Evolutionary conservation across 2,888 invertebrate genomes (phyloP).

Genomic region (Drosophila kuntzei): DNA sequence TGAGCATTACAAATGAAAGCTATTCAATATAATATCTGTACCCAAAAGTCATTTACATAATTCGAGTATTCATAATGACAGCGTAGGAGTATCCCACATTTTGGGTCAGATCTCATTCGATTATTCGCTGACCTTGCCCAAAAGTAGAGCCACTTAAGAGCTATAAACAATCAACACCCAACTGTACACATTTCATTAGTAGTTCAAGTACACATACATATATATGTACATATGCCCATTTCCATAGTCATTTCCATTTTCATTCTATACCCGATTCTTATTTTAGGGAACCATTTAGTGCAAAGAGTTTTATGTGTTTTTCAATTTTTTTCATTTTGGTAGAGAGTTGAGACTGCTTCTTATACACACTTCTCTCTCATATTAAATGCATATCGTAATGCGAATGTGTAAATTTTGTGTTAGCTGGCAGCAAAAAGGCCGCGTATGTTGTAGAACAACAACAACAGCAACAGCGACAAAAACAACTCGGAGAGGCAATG

Average conservation of each 20-base stretch:
- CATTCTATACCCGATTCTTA: slow-evolving; percentile 33
- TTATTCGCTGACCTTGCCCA: slow-evolving; percentile 25
- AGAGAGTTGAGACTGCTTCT: slow-evolving; percentile 7
- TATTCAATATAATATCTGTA: slow-evolving; percentile 14
- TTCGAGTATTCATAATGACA: slow-evolving; percentile 1
- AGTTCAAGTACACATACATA: slow-evolving; percentile 31
- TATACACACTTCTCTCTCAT: slow-evolving; percentile 45
- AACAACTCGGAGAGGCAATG: slow-evolving; percentile 12
- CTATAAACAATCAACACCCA: slow-evolving; percentile 67
- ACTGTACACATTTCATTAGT: slow-evolving; percentile 68
- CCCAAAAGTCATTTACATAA: slow-evolving; percentile 45
- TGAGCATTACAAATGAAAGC: slow-evolving; percentile 10
- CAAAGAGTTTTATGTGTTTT: slow-evolving; percentile 72
- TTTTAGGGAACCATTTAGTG: slow-evolving; percentile 50
- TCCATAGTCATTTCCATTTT: slow-evolving; percentile 29
- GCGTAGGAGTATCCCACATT: neutral
- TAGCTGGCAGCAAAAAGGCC: slow-evolving; percentile 49
- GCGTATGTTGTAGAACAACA: slow-evolving; percentile 15
- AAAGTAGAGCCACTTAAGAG: slow-evolving; percentile 47
- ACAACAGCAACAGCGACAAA: slow-evolving; percentile 5
- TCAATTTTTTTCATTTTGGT: slow-evolving; percentile 39
- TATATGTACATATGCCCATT: slow-evolving; percentile 39
- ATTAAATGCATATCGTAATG: slow-evolving; percentile 77
- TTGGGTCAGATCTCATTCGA: slow-evolving; percentile 29
- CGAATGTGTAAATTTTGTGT: slow-evolving; percentile 74